Evolutionary conservation across 2,113 vertebrate species (phyloP).

Genomic region (Fregetta grallaria): DNA sequence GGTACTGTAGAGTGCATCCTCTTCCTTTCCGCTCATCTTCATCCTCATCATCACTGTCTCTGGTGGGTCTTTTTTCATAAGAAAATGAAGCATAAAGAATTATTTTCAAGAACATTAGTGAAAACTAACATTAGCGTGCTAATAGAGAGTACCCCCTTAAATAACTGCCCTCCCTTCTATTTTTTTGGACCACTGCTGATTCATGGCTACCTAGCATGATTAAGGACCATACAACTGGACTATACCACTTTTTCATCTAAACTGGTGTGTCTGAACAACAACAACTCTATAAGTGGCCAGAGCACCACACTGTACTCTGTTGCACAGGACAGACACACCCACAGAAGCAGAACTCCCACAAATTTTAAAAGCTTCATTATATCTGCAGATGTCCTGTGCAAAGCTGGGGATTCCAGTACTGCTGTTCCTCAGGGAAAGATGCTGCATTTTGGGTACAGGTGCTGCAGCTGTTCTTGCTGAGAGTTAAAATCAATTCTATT

Average conservation of each 20-base stretch:
- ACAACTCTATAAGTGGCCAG: not conserved
- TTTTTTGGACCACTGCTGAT: too few relatives aligned
- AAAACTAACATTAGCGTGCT: not conserved
- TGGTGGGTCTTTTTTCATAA: constrained; percentile 73
- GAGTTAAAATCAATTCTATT: not conserved
- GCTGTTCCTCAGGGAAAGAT: not conserved
- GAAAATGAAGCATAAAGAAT: not conserved
- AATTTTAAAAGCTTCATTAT: not conserved
- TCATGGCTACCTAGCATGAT: not conserved
- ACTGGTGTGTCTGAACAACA: not conserved
- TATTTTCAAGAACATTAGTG: not conserved
- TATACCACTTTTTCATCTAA: not conserved
- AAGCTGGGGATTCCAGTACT: not conserved
- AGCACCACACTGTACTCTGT: not conserved
- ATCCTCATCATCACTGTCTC: constrained; percentile 94
- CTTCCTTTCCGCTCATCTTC: constrained; percentile 88
- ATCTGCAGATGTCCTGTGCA: not conserved
- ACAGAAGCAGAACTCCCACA: not conserved
- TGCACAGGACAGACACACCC: not conserved
- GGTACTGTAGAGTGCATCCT: constrained; percentile 91
- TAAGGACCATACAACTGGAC: not conserved
- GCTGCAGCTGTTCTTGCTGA: not conserved
- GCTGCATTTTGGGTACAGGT: not conserved
- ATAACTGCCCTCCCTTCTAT: not conserved
- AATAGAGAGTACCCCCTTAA: not conserved